Evolutionary conservation across 2,797 vertebrate genomes (phyloP).

Genomic region (Nyctalus aviator): DNA sequence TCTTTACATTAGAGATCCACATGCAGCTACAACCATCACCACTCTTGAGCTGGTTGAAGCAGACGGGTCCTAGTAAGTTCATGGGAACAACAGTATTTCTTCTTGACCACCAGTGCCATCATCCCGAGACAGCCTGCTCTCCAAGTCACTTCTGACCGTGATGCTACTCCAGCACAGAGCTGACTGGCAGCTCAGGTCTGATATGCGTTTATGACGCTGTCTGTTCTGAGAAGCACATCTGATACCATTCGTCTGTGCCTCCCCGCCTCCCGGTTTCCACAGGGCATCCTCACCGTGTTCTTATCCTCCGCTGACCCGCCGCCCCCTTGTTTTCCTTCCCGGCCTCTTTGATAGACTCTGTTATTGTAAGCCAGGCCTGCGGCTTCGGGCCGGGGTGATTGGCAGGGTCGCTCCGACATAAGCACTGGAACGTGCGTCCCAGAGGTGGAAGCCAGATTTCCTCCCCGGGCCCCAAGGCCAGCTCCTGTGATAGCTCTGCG

Average conservation of each 20-base stretch:
- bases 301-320: slow-evolving; percentile 73
- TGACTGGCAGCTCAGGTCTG: not conserved
- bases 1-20: not conserved
- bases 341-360: slow-evolving; percentile 79
- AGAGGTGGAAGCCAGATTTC: slow-evolving; percentile 76
- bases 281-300: slow-evolving; percentile 49
- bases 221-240: slow-evolving; percentile 59
- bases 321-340: slow-evolving; percentile 77
- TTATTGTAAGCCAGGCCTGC: slow-evolving; percentile 68
- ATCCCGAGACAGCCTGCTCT: not conserved
- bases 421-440: slow-evolving; percentile 72
- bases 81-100: not conserved
- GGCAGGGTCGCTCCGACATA: slow-evolving; percentile 70
- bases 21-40: not conserved
- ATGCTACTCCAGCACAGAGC: not conserved
- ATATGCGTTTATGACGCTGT: not conserved
- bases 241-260: not conserved
- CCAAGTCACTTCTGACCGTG: not conserved
- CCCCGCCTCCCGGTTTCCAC: slow-evolving; percentile 34
- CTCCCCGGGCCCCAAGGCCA: not conserved
- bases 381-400: slow-evolving; percentile 59
- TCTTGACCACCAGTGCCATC: not conserved
- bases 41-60: not conserved
- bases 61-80: not conserved
- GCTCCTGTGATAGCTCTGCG: slow-evolving; percentile 42